phyloP scores from a whole-genome alignment of 30 jellyfish, hydroid and myxozoan genomes.

The Aurelia aurita complex sp. Pacific region DNA sequence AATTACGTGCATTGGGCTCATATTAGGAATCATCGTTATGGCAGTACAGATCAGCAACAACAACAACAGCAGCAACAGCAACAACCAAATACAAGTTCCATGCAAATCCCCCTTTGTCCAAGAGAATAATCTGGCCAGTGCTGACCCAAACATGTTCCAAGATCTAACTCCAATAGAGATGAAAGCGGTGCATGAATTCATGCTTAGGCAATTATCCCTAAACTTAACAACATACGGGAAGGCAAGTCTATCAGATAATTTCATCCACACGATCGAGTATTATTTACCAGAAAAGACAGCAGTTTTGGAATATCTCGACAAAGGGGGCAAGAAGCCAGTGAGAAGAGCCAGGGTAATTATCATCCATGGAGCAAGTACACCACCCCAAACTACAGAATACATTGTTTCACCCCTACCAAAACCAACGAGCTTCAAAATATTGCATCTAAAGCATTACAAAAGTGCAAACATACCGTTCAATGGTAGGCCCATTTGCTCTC shows the following conservation, averaged over 20 bases:
- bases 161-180: slow-evolving; percentile 44
- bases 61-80: no score
- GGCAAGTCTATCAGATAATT: slow-evolving; percentile 47
- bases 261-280: slow-evolving; percentile 51
- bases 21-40: no score
- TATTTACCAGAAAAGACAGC: slow-evolving; percentile 51
- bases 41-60: no score
- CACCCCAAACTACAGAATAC: slow-evolving; percentile 40
- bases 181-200: slow-evolving; percentile 3
- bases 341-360: slow-evolving; percentile 60
- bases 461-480: slow-evolving; percentile 24
- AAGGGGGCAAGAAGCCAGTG: slow-evolving; percentile 41
- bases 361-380: slow-evolving; percentile 28
- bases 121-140: neutral
- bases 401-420: slow-evolving; percentile 50
- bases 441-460: slow-evolving; percentile 19
- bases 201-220: slow-evolving; percentile 3
- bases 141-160: slow-evolving; percentile 39
- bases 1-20: no score
- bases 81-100: neutral
- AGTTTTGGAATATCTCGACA: slow-evolving; percentile 36
- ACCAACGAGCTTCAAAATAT: slow-evolving; percentile 18
- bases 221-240: slow-evolving; percentile 37
- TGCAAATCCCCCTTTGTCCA: neutral
- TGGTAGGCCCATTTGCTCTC: slow-evolving; percentile 36